Base-by-base conservation (phyloP, 2,797 vertebrate species). In the Heteromormyrus szaboi region DNA sequence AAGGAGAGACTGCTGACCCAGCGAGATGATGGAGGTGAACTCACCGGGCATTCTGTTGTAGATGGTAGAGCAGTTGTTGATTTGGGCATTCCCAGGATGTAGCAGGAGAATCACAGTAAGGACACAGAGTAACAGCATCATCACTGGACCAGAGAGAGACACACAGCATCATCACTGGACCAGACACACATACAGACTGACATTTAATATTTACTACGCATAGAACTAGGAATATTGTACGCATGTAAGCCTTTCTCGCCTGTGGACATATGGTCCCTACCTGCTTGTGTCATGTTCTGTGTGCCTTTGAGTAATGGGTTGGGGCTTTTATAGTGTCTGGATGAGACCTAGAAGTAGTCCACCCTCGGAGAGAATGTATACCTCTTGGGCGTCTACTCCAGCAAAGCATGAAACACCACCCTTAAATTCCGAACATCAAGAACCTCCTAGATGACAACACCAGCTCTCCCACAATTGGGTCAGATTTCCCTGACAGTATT, bases 21-120 rank as follows among this genome's bases (percentile, higher is more conserved):
- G 72, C 6, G 8, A 79, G 29, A 79, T 53, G 9, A 54, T 44
- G 33, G 17, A 25, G 19, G 44, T 2, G 1, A 6, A 91, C 91
- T 88, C 65, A 92, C 92, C 89, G 79, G 92, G 92, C 81, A 91
- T 86, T 83, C 91, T 83, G 11, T 89, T 2, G 53, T 91, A 91
- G 11, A 50, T 62, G 11, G 83, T 41, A 53, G 91, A 90, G 88
- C 92, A 92, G 89, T 91, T 92, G 46, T 81, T 62, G 5, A 22
- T 54, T 17, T 33, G 59, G n/a, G 89, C 51, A 11, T 37, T 37
- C 53, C 68, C 88, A 6, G 72, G 51, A n/a, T 79, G 46, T 2
- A 68, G 79, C 7, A 89, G 54, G n/a, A 90, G 59, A 46, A 79
- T 86, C 54, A 87, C 29, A 12, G 83, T n/a, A 12, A n/a, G 46